Evolutionary conservation across 2,888 invertebrate species (phyloP).

Genomic region (Maniola hyperantus): DNA sequence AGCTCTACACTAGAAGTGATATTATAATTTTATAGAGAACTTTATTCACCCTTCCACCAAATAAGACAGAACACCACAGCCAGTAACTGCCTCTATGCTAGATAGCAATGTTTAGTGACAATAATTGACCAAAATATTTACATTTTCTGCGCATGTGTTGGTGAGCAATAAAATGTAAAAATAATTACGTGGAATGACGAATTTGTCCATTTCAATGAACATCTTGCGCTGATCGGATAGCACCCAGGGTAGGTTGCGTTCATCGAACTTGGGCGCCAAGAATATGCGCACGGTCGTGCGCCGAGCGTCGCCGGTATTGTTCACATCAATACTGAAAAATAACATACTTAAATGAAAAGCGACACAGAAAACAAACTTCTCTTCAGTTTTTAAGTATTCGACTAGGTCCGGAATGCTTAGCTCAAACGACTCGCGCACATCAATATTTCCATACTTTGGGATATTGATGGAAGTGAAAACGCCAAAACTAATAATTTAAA

Average conservation of each 20-base stretch:
- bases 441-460: no score
- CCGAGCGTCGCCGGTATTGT: slow-evolving; percentile 73
- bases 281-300: slow-evolving; percentile 87
- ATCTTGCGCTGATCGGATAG: slow-evolving; percentile 85
- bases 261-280: slow-evolving; percentile 87
- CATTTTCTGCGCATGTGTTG: background rate
- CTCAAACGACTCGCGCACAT: no score
- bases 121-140: background rate
- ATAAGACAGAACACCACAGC: background rate
- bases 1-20: background rate
- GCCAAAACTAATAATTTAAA: no score
- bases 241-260: slow-evolving; percentile 85
- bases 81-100: background rate
- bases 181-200: slow-evolving; percentile 84
- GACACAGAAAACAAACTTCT: background rate
- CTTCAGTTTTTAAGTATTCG: no score
- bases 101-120: no score
- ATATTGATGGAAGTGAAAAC: no score
- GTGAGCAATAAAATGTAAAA: background rate
- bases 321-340: slow-evolving; percentile 68
- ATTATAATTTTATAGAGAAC: no score
- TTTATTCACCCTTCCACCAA: background rate
- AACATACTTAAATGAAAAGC: background rate
- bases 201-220: slow-evolving; percentile 89
- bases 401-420: no score